These are phyloP conservation scores for Dasysyrphus tricinctus DNA, from an alignment of 2,888 invertebrate species.

Conservation along the genomic window DNA sequence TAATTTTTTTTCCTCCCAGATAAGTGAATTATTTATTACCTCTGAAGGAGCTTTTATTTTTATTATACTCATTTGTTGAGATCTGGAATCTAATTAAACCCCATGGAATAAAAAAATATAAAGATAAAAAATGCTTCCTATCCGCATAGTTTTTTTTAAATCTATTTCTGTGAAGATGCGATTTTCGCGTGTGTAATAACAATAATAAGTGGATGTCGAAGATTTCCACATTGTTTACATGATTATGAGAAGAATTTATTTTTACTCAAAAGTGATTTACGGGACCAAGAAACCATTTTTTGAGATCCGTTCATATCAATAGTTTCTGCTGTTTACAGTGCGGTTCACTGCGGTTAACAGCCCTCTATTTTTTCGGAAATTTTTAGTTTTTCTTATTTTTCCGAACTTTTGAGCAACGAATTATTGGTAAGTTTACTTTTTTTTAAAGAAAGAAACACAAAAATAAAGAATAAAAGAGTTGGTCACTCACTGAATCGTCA, in stretches of 20 bases:
- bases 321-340: slow-evolving; percentile 11
- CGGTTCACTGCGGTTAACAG: background rate
- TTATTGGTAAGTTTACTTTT: no score
- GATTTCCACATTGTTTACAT: slow-evolving; percentile 66
- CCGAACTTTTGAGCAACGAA: no score
- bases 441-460: no score
- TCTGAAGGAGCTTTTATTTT: slow-evolving; percentile 64
- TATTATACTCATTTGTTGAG: slow-evolving; percentile 66
- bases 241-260: slow-evolving; percentile 49
- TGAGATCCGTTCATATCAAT: slow-evolving; percentile 28
- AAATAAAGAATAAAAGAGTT: no score
- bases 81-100: slow-evolving; percentile 50
- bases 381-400: no score
- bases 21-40: slow-evolving; percentile 59
- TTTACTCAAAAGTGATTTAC: slow-evolving; percentile 32
- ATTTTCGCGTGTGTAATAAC: slow-evolving; percentile 50
- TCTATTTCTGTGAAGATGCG: background rate
- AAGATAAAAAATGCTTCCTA: slow-evolving; percentile 5
- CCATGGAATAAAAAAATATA: background rate
- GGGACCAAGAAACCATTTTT: slow-evolving; percentile 30
- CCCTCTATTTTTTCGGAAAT: background rate
- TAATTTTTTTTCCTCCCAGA: slow-evolving; percentile 1
- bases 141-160: background rate
- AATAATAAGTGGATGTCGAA: slow-evolving; percentile 30
- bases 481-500: no score